Evolutionary conservation across 2,888 invertebrate species (phyloP).

Genomic region (Drosophila pseudotalamancana): DNA sequence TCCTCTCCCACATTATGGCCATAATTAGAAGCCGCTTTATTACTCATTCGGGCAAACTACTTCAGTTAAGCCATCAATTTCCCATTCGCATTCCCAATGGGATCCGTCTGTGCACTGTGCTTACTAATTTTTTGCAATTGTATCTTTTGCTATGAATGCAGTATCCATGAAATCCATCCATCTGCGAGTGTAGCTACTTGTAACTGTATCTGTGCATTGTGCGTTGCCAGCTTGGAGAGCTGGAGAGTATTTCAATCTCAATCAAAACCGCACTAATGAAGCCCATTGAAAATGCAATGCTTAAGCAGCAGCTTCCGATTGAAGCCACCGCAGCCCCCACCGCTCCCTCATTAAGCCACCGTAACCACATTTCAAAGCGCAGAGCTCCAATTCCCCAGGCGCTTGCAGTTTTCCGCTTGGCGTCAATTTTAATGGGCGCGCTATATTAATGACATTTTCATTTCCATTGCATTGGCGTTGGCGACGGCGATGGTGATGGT

Average conservation of each 20-base stretch:
- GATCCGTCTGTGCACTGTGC: constrained; percentile 47
- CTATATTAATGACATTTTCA: constrained; percentile 80
- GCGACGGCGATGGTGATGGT: constrained; percentile 8
- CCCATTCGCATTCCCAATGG: constrained; percentile 36
- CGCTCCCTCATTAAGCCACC: constrained; percentile 14
- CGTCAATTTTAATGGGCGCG: constrained; percentile 75
- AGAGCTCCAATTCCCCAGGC: constrained; percentile 53
- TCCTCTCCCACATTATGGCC: background rate
- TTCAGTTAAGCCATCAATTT: constrained; percentile 45
- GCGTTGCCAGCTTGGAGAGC: constrained; percentile 35
- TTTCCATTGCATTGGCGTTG: constrained; percentile 67
- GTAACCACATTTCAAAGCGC: constrained; percentile 54
- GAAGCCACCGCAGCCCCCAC: constrained; percentile 5
- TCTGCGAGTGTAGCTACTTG: constrained; percentile 55
- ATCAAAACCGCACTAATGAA: constrained; percentile 76
- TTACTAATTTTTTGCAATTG: constrained; percentile 74
- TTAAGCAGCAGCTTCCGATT: constrained; percentile 63
- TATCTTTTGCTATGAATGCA: constrained; percentile 42
- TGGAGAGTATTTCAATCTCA: constrained; percentile 67
- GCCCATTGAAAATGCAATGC: constrained; percentile 75
- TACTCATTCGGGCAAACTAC: constrained; percentile 40
- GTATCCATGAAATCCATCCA: constrained; percentile 45
- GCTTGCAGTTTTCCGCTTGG: constrained; percentile 65
- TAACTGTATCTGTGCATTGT: constrained; percentile 54
- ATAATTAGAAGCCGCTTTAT: constrained; percentile 31